Evolutionary conservation across 1,140 invertebrate genomes (phyloP), one percentile per base, ranked within the genome.

Genomic region (Drosophila orena): DNA sequence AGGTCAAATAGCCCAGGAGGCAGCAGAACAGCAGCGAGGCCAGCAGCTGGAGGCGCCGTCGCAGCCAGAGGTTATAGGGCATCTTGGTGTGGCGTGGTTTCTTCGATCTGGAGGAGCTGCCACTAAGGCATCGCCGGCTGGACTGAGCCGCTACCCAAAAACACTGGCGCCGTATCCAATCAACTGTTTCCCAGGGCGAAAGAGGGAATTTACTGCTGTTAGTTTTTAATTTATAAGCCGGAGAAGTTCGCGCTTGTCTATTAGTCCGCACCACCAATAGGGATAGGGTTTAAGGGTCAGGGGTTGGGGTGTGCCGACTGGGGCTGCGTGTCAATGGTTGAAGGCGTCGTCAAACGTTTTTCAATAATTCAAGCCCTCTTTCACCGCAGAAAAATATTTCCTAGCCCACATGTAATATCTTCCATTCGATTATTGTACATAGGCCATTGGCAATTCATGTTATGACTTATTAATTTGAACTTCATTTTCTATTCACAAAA

Each of bases 1-100:
- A 86, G 15, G 76, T 86, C 2, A 92, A 53, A 40, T 92, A 89
- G 14, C 91, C 91, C 4, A 92, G 46, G 6, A 92, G 49, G 0
- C 53, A 68, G 56, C 86, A 78, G 10, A 90, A 53, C 12, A 92
- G 43, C 40, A 92, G 3, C 40, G 79, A 73, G 46, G 79, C 81
- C 14, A 91, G 49, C 47, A 92, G 35, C 72, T 91, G 91, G 15
- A 91, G 57, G 10, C 80, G 76, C 30, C 70, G 55, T 20, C 68
- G 77, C 17, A 80, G 46, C 50, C 57, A 49, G 4, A 79, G 62
- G 54, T 79, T 83, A 22, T 70, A 57, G 35, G 73, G 66, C 85
- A 90, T 90, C 42, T 46, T 80, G 42, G 30, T 22, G 20, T 54
- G 11, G n/a, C 0, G 17, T 15, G 4, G 5, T 43, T 11, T 10